phyloP scores from a whole-genome alignment of 2,888 invertebrate species.

The Tenthredo notha region DNA sequence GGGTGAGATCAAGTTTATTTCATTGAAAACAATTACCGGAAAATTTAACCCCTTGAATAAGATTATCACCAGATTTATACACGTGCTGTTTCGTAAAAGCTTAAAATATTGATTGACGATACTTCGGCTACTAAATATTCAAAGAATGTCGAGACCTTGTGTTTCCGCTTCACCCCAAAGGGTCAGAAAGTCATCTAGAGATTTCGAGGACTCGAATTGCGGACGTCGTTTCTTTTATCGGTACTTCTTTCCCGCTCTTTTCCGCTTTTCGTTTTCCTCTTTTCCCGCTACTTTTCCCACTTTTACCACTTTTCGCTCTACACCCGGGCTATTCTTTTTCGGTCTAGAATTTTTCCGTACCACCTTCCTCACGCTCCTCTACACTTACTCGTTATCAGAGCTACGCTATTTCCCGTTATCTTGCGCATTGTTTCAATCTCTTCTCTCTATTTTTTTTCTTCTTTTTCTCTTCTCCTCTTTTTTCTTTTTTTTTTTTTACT shows the following conservation, averaged over 20 bases:
- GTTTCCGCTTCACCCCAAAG: neutral
- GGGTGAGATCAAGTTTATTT: slow-evolving; percentile 1
- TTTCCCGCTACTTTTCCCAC: neutral
- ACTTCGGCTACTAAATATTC: slow-evolving; percentile 5
- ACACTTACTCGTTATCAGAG: slow-evolving; percentile 49
- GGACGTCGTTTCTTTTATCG: slow-evolving; percentile 48
- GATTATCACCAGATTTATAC: neutral
- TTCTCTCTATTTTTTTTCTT: neutral
- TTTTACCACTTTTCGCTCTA: slow-evolving; percentile 10
- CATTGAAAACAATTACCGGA: slow-evolving; percentile 18
- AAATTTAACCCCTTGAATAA: neutral
- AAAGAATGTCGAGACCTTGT: slow-evolving; percentile 14
- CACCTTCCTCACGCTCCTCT: neutral
- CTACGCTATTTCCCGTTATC: slow-evolving; percentile 51
- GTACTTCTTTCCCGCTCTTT: slow-evolving; percentile 31
- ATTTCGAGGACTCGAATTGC: slow-evolving; percentile 46
- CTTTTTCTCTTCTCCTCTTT: neutral
- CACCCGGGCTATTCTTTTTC: slow-evolving; percentile 28
- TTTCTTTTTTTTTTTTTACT: neutral
- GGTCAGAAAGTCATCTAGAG: slow-evolving; percentile 33
- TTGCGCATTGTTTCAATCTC: slow-evolving; percentile 55
- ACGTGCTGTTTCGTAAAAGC: neutral
- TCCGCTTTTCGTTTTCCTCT: neutral
- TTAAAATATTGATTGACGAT: slow-evolving; percentile 5
- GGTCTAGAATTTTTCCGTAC: slow-evolving; percentile 25